These are phyloP conservation scores for Bombus superbus DNA, from an alignment of 1,140 invertebrate species.

Conservation along the genomic window DNA sequence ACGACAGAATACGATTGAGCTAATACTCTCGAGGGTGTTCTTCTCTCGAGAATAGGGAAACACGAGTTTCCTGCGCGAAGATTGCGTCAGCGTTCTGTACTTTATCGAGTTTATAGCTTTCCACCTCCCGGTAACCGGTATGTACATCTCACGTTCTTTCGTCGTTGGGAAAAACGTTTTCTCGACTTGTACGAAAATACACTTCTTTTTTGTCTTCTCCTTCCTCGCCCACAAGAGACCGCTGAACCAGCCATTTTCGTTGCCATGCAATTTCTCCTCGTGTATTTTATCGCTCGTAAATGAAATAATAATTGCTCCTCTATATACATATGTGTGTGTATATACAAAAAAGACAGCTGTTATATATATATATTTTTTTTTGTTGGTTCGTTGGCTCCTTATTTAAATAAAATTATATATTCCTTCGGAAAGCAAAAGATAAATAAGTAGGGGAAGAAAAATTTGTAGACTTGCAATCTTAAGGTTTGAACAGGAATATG, in stretches of 20 bases:
- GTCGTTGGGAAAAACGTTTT: slow-evolving; percentile 5
- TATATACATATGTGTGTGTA: background rate
- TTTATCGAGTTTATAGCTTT: slow-evolving; percentile 48
- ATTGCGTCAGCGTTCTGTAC: slow-evolving; percentile 49
- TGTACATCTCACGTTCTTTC: slow-evolving; percentile 14
- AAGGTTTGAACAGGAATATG: background rate
- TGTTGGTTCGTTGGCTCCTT: no score
- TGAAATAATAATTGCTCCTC: background rate
- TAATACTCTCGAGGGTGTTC: slow-evolving; percentile 23
- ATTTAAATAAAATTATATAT: background rate
- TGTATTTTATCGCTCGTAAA: background rate
- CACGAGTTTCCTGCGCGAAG: slow-evolving; percentile 16
- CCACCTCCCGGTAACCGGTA: slow-evolving; percentile 29
- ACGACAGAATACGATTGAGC: slow-evolving; percentile 14
- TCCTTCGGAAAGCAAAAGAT: background rate
- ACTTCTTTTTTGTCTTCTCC: background rate
- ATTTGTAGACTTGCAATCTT: background rate
- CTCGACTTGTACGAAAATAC: background rate
- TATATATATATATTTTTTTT: no score
- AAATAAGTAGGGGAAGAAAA: background rate
- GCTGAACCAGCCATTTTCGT: slow-evolving; percentile 5
- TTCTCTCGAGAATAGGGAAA: slow-evolving; percentile 32
- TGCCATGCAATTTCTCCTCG: no score
- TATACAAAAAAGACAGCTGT: no score
- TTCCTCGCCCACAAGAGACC: background rate